Conservation (phyloP, 2,797 vertebrate species). For the Lepus oiostolus region DNA sequence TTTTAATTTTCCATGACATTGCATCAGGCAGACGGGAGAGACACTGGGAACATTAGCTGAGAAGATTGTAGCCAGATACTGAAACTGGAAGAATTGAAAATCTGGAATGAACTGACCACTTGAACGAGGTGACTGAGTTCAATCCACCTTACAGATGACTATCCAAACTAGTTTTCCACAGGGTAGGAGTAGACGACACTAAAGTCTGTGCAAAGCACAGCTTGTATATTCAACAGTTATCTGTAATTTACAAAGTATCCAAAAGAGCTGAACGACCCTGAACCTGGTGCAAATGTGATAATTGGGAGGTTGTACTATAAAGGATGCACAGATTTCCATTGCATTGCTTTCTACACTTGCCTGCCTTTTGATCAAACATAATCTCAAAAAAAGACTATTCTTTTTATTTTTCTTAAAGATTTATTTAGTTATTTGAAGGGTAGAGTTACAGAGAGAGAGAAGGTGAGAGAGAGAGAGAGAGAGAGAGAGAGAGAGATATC, state of each 20-base stretch:
- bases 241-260: not conserved
- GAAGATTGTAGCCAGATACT: not conserved
- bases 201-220: not conserved
- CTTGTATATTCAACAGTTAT: not conserved
- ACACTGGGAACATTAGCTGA: not conserved
- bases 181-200: not conserved
- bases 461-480: no score
- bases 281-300: not conserved
- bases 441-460: no score
- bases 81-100: not conserved
- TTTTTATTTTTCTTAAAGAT: no score
- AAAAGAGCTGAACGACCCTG: not conserved
- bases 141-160: not conserved
- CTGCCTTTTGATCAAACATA: not conserved
- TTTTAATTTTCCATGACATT: not conserved
- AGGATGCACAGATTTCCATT: not conserved
- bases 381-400: conserved; percentile 2
- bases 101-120: not conserved
- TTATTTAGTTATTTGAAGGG: no score
- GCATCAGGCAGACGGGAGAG: not conserved
- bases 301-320: not conserved
- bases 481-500: no score
- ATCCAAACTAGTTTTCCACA: not conserved
- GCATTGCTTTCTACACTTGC: not conserved
- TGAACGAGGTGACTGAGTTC: not conserved